These are phyloP conservation scores for Steinernema carpocapsae DNA, from an alignment of 2,888 invertebrate genomes.

Conservation along the genomic window DNA sequence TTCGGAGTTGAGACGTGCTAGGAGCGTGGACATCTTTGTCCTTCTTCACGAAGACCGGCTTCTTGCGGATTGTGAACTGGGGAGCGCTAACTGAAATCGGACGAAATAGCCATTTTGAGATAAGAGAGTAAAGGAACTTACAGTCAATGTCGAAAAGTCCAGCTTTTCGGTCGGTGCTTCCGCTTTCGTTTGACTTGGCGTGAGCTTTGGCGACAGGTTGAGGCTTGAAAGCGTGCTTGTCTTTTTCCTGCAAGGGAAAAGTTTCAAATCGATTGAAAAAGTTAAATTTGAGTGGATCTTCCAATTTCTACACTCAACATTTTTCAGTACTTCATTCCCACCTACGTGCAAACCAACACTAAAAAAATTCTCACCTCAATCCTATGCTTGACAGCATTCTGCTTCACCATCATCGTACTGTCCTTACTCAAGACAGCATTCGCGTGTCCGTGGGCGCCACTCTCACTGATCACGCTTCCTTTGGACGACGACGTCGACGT, in stretches of 20 bases:
- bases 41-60: slow-evolving; percentile 13
- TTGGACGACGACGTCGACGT: slow-evolving; percentile 33
- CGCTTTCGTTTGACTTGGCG: slow-evolving; percentile 2
- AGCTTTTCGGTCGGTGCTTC: slow-evolving; percentile 27
- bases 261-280: too few relatives aligned
- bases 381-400: background rate
- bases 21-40: slow-evolving; percentile 12
- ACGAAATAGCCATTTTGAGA: background rate
- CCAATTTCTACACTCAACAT: too few relatives aligned
- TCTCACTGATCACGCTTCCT: slow-evolving; percentile 32
- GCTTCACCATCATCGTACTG: slow-evolving; percentile 15
- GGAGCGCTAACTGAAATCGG: slow-evolving; percentile 8
- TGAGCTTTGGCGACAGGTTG: slow-evolving; percentile 21
- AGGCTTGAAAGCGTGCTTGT: slow-evolving; percentile 8
- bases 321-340: too few relatives aligned
- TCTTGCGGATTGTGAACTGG: slow-evolving; percentile 18
- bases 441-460: background rate
- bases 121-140: background rate
- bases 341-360: too few relatives aligned
- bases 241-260: background rate
- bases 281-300: too few relatives aligned
- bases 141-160: slow-evolving; percentile 33
- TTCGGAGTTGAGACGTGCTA: background rate
- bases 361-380: slow-evolving; percentile 32
- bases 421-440: background rate